Evolutionary conservation across 2,888 invertebrate species (phyloP).

Genomic region (Acanthopleura granulata): DNA sequence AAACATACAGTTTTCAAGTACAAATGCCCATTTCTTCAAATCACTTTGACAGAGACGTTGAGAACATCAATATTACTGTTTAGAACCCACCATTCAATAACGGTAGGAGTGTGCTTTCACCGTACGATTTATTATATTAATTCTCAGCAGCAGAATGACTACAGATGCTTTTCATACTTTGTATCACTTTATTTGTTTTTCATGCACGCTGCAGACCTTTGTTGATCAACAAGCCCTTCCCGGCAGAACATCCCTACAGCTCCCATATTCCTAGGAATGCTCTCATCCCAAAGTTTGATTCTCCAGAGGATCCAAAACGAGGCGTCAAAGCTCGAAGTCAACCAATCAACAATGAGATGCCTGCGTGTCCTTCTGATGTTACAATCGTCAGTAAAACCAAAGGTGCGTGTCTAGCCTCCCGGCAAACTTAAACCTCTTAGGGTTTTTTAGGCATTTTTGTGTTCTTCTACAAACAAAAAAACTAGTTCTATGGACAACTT

Average conservation of each 20-base stretch:
- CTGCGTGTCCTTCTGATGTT: conserved; percentile 58
- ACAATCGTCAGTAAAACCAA: conserved; percentile 59
- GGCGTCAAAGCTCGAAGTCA: conserved; percentile 53
- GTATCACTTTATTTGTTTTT: conserved; percentile 18
- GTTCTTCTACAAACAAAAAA: no score
- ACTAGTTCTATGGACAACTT: no score
- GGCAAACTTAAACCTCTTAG: no score
- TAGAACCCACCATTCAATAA: no score
- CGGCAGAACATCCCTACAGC: conserved; percentile 65
- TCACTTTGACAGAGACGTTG: no score
- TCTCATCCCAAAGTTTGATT: conserved; percentile 63
- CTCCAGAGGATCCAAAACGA: conserved; percentile 59
- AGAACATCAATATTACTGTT: no score
- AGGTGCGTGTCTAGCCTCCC: conserved; percentile 39
- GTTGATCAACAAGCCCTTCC: conserved; percentile 61
- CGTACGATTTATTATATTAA: not conserved
- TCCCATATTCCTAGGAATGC: conserved; percentile 62
- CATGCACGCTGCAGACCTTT: conserved; percentile 38
- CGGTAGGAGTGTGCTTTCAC: no score
- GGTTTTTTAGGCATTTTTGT: no score
- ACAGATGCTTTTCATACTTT: not conserved
- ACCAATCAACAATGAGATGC: conserved; percentile 63
- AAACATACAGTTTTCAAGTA: no score
- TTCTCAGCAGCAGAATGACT: not conserved
- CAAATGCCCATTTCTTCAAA: no score